These are phyloP conservation scores for Caenorhabditis virilis DNA, from an alignment of 2,888 invertebrate species.

Conservation along the genomic window DNA sequence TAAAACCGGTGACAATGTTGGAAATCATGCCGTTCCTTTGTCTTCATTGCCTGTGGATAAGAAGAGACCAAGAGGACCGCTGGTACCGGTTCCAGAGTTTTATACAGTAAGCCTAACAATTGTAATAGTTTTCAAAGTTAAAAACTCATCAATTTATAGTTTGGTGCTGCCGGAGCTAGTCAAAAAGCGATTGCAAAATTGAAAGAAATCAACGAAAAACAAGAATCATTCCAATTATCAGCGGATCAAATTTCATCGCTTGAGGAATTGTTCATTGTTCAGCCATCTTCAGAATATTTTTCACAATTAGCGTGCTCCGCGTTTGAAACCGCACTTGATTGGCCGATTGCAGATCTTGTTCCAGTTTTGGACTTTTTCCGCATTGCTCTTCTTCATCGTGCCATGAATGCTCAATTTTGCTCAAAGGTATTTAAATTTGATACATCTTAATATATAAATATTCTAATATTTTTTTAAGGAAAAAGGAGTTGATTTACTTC, in stretches of 20 bases:
- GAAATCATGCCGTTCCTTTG: slow-evolving; percentile 42
- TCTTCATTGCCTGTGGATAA: slow-evolving; percentile 52
- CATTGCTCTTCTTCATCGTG: slow-evolving; percentile 79
- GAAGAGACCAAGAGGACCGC: slow-evolving; percentile 57
- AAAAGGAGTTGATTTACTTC: slow-evolving; percentile 13
- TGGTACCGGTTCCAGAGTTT: slow-evolving; percentile 51
- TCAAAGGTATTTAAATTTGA: neutral
- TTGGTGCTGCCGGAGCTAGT: slow-evolving; percentile 39
- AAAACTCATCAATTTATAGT: slow-evolving; percentile 23
- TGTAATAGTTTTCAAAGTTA: neutral
- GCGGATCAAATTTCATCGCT: slow-evolving; percentile 35
- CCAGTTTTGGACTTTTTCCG: slow-evolving; percentile 87
- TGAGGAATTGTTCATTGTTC: slow-evolving; percentile 21
- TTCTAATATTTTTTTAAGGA: neutral
- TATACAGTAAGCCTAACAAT: slow-evolving; percentile 8
- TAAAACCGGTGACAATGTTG: slow-evolving; percentile 47
- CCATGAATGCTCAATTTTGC: slow-evolving; percentile 72
- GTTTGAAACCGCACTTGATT: slow-evolving; percentile 71
- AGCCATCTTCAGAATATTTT: slow-evolving; percentile 12
- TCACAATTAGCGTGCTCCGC: slow-evolving; percentile 22
- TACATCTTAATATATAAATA: neutral
- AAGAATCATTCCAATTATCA: slow-evolving; percentile 37
- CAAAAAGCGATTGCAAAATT: slow-evolving; percentile 55
- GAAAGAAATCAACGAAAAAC: slow-evolving; percentile 45
- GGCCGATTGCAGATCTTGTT: slow-evolving; percentile 83